Evolutionary conservation across 2,888 invertebrate genomes (phyloP).

Genomic region (Tipula unca): DNA sequence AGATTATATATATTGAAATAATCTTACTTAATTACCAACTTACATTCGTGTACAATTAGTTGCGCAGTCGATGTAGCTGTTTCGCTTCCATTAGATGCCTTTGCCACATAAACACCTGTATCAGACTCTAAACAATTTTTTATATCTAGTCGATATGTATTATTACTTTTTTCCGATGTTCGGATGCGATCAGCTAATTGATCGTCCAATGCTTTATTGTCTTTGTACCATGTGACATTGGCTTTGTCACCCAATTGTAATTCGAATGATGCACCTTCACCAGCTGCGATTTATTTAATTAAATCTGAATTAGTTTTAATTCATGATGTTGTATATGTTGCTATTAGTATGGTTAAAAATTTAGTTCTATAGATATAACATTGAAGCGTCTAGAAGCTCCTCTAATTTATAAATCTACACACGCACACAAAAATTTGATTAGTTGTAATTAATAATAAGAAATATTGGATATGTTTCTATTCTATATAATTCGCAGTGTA

Average conservation of each 20-base stretch:
- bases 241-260: conserved; percentile 59
- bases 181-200: conserved; percentile 64
- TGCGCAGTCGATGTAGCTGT: conserved; percentile 79
- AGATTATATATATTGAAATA: not conserved
- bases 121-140: conserved; percentile 69
- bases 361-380: not conserved
- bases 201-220: conserved; percentile 73
- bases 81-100: conserved; percentile 73
- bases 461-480: not conserved
- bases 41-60: conserved; percentile 76
- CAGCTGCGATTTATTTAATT: conserved; percentile 50
- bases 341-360: not conserved
- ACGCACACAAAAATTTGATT: not conserved
- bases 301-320: not conserved
- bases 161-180: conserved; percentile 50
- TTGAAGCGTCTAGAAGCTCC: conserved; percentile 14
- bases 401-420: not conserved
- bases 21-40: conserved; percentile 38
- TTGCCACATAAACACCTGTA: conserved; percentile 83
- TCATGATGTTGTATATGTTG: not conserved
- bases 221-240: conserved; percentile 75
- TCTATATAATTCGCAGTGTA: not conserved
- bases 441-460: not conserved
- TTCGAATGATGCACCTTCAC: conserved; percentile 73
- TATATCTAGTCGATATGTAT: conserved; percentile 61